Conservation (phyloP, 2,797 vertebrate genomes). For the Notolepis coatsorum region DNA sequence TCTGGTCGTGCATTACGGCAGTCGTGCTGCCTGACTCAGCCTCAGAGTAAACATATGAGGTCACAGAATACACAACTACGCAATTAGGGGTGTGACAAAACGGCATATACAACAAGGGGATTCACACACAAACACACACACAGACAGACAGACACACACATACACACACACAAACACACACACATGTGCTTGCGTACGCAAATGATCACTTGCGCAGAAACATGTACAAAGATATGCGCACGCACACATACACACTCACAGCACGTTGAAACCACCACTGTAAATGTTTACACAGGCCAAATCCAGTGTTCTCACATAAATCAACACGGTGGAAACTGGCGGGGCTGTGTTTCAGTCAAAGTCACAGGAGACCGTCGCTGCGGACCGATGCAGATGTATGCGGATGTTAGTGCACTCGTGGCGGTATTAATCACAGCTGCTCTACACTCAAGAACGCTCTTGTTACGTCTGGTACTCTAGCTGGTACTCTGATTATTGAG, state of each 20-base stretch:
- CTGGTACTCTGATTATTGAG: no score
- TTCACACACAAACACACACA: slow-evolving; percentile 6
- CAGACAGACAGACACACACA: slow-evolving; percentile 21
- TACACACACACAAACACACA: slow-evolving; percentile 7
- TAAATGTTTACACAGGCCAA: slow-evolving; percentile 51
- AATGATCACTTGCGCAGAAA: slow-evolving; percentile 2
- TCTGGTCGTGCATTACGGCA: slow-evolving; percentile 60
- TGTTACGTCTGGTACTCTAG: no score
- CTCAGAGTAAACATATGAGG: slow-evolving; percentile 78
- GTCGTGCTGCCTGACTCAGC: slow-evolving; percentile 65
- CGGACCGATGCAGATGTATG: slow-evolving; percentile 37
- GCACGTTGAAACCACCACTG: slow-evolving; percentile 10
- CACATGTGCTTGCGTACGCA: slow-evolving; percentile 27
- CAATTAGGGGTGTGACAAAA: slow-evolving; percentile 69
- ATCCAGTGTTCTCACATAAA: slow-evolving; percentile 48
- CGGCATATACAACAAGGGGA: slow-evolving; percentile 57
- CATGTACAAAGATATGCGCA: neutral
- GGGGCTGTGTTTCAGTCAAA: slow-evolving; percentile 16
- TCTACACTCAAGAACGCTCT: slow-evolving; percentile 18
- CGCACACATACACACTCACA: slow-evolving; percentile 22
- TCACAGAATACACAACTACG: slow-evolving; percentile 67
- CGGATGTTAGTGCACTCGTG: slow-evolving; percentile 27
- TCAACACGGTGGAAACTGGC: slow-evolving; percentile 36
- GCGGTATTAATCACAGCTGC: slow-evolving; percentile 33
- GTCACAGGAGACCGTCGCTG: slow-evolving; percentile 13